Evolutionary conservation across 1,140 invertebrate genomes (phyloP), one percentile per base, ranked within the genome.

Genomic region (Eubasilissa regina): DNA sequence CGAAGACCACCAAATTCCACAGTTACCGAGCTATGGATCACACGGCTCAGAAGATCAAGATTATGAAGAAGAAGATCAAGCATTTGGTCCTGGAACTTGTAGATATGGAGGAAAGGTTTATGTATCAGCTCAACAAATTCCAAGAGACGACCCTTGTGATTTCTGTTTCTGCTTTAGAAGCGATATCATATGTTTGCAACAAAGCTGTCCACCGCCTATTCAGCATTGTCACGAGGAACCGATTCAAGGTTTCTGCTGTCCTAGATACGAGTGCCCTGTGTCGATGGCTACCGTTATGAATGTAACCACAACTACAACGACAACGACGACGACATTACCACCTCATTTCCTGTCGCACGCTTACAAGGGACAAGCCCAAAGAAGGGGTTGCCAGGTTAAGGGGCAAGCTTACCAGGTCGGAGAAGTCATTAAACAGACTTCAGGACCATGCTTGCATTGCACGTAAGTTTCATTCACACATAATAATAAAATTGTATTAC

Each of bases 151-250:
- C 90, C 96, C 97, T 43, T 98, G 97, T 85, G 96, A 98, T 85
- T 98, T 98, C 90, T 98, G 97, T 88, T 98, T 98, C 93, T 98
- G 97, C 90, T 98, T 98, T 91, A 92, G 97, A 87, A 96, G 96
- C 85, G 97, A 98, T 85, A 97, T 98, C 81, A 98, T 98, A 82
- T 98, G 97, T 84, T 89, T 98, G 55, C 96, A 98, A 88, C 97
- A 98, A 86, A 97, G 95, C 84, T 98, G 97, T 89, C 97, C 97
- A 68, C 96, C 96, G 43, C 97, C 97, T 60, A 97, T 97, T 82
- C 92, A 94, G 53, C 94, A 94, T 44, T 98, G 97, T 85, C 94
- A 94, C 85, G 95, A 97, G 86, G 96, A 97, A 88, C 93, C 95
- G 7, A 98, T 98, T 83, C 91, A 92, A 85, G 97, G 97, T 64